These are phyloP conservation scores for Oedothorax gibbosus DNA, from an alignment of 1,140 invertebrate species.

Conservation along the genomic window DNA sequence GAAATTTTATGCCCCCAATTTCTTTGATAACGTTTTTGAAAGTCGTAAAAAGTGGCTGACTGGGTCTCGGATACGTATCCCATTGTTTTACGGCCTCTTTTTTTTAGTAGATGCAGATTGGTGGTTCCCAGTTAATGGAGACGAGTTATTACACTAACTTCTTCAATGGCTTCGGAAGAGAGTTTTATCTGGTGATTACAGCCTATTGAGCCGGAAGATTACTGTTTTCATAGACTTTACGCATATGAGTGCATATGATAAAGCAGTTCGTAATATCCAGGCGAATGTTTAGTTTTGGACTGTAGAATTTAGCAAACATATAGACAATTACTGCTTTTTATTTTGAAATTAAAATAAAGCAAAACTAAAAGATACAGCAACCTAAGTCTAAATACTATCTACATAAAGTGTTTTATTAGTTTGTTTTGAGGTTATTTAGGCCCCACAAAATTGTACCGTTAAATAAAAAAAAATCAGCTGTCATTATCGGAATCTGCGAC, in stretches of 20 bases:
- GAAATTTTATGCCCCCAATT: slow-evolving; percentile 53
- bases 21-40: slow-evolving; percentile 55
- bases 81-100: slow-evolving; percentile 44
- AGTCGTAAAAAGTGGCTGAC: slow-evolving; percentile 50
- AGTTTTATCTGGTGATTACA: slow-evolving; percentile 41
- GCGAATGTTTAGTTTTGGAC: too few relatives aligned
- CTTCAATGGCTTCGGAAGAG: slow-evolving; percentile 21
- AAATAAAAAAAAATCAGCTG: too few relatives aligned
- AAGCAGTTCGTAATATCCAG: too few relatives aligned
- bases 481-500: too few relatives aligned
- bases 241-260: background rate
- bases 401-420: too few relatives aligned
- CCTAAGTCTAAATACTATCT: too few relatives aligned
- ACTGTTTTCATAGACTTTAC: background rate
- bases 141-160: slow-evolving; percentile 37
- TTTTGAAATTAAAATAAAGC: too few relatives aligned
- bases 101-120: slow-evolving; percentile 48
- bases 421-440: too few relatives aligned
- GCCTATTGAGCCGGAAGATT: background rate
- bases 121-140: slow-evolving; percentile 29
- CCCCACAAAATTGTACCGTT: too few relatives aligned
- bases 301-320: too few relatives aligned
- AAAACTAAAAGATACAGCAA: too few relatives aligned
- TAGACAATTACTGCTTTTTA: too few relatives aligned
- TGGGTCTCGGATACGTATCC: slow-evolving; percentile 25